Percentiles rank a stretch among this genome's conserved stretches.
Evolutionary conservation across 2,888 invertebrate species (phyloP).

Genomic region (Nomada goodeniana): DNA sequence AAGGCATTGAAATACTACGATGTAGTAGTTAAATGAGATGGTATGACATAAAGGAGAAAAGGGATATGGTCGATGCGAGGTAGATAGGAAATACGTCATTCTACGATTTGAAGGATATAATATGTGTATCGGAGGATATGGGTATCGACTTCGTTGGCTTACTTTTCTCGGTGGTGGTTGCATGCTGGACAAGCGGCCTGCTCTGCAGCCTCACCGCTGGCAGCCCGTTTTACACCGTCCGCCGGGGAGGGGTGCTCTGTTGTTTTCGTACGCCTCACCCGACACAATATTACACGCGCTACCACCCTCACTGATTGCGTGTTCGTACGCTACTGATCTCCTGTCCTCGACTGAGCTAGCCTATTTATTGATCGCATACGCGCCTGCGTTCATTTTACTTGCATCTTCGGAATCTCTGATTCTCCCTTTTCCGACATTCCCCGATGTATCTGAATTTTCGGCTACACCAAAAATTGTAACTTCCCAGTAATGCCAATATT

Average conservation of each 20-base stretch:
- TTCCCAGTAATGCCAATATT: not conserved
- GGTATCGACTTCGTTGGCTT: slow-evolving; percentile 79
- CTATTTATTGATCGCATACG: slow-evolving; percentile 82
- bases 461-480: not conserved
- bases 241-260: slow-evolving; percentile 67
- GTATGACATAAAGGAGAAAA: too few species aligned
- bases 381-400: slow-evolving; percentile 78
- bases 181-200: slow-evolving; percentile 86
- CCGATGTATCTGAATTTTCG: slow-evolving; percentile 10
- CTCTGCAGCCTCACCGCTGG: slow-evolving; percentile 79
- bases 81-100: too few species aligned
- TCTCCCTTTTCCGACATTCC: slow-evolving; percentile 58
- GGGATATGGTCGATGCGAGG: too few species aligned
- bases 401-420: slow-evolving; percentile 54
- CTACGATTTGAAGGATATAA: not conserved
- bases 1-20: too few species aligned
- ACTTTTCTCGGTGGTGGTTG: slow-evolving; percentile 95
- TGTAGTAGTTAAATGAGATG: too few species aligned
- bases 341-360: slow-evolving; percentile 78
- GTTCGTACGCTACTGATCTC: slow-evolving; percentile 82
- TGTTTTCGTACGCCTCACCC: slow-evolving; percentile 71
- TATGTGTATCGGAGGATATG: not conserved
- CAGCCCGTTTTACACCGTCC: slow-evolving; percentile 70
- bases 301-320: slow-evolving; percentile 78
- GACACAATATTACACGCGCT: slow-evolving; percentile 60